Evolutionary conservation across 1,140 invertebrate genomes (phyloP).

Genomic region (Laodelphax striatellus): DNA sequence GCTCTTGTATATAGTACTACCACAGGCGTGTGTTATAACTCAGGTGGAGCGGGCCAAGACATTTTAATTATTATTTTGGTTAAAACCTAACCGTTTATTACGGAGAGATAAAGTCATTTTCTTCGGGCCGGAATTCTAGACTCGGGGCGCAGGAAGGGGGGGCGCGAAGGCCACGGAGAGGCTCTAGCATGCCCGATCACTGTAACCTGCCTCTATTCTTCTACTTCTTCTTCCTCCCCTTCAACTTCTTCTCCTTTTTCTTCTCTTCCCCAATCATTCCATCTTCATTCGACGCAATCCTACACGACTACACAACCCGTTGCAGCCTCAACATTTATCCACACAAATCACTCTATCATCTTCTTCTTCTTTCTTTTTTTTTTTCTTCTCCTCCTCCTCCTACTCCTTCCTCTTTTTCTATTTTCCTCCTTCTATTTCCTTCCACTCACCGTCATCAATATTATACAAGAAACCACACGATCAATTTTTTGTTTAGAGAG

Average conservation of each 20-base stretch:
- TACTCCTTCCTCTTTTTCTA: not conserved
- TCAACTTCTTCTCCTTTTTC: not conserved
- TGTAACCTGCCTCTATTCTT: not conserved
- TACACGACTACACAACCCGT: not conserved
- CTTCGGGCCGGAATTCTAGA: not conserved
- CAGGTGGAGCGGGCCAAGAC: not conserved
- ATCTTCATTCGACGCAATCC: not conserved
- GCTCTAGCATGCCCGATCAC: not conserved
- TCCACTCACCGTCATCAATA: not conserved
- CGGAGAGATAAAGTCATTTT: not conserved
- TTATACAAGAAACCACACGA: no score
- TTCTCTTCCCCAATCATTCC: not conserved
- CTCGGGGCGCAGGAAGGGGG: not conserved
- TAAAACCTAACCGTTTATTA: conserved; percentile 1
- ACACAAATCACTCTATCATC: not conserved
- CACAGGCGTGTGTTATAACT: no score
- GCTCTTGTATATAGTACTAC: no score
- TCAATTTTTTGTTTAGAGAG: no score
- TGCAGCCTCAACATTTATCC: not conserved
- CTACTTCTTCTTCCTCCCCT: not conserved
- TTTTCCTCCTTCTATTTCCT: not conserved
- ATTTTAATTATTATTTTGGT: conserved; percentile 4
- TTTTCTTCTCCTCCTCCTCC: not conserved
- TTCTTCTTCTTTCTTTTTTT: not conserved
- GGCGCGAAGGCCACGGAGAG: no score